Evolutionary conservation across 2,797 vertebrate species (phyloP).

Genomic region (Margarornis squamiger): DNA sequence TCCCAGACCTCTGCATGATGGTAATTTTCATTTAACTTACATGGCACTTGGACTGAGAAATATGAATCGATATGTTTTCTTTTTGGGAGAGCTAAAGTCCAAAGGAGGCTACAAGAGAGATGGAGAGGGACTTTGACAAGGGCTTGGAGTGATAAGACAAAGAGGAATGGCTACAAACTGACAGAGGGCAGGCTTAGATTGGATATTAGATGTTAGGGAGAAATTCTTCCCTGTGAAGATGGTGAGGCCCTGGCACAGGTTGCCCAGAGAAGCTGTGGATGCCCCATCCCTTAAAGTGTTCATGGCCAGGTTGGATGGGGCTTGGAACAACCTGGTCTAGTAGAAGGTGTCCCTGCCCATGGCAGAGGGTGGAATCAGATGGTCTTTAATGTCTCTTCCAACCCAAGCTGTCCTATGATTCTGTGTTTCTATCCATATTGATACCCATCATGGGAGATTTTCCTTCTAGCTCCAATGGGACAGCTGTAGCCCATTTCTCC

Average conservation of each 20-base stretch:
- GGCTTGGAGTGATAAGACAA: no score
- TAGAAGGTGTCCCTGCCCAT: background rate
- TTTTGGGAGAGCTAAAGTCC: background rate
- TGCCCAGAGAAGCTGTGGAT: background rate
- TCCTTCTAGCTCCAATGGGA: background rate
- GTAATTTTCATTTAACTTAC: background rate
- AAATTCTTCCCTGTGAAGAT: background rate
- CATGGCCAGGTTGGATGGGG: rapidly evolving
- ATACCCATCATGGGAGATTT: rapidly evolving
- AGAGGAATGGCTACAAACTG: background rate
- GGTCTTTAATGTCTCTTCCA: background rate
- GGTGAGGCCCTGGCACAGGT: background rate
- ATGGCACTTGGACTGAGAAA: background rate
- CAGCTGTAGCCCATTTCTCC: background rate
- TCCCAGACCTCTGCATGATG: background rate
- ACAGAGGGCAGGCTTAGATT: background rate
- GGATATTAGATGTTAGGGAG: background rate
- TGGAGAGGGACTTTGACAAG: background rate
- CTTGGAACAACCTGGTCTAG: background rate
- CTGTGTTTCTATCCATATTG: background rate
- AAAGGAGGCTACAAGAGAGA: background rate
- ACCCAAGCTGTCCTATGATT: background rate
- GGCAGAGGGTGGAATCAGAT: background rate
- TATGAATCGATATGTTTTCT: background rate
- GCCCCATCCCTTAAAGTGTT: no score